phyloP scores from a whole-genome alignment of 2,888 invertebrate genomes.

The Cataglyphis cursor region DNA sequence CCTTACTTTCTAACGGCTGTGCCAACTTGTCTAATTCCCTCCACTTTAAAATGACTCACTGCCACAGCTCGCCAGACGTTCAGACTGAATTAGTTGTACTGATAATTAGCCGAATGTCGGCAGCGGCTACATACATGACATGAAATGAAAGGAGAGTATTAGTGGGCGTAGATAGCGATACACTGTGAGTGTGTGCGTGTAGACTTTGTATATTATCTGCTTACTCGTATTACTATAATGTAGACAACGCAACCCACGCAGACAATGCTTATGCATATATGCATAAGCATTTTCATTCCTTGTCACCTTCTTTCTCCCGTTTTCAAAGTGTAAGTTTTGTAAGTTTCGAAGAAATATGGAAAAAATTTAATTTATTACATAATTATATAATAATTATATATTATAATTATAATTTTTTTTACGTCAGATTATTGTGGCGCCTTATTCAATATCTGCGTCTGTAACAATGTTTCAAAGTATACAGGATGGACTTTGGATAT shows the following conservation, averaged over 20 bases:
- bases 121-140: not conserved
- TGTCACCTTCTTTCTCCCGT: constrained; percentile 45
- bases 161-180: constrained; percentile 17
- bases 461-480: not conserved
- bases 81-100: constrained; percentile 22
- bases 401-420: not conserved
- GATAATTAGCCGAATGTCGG: constrained; percentile 63
- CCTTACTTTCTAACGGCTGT: constrained; percentile 61
- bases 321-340: not conserved
- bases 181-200: constrained; percentile 22
- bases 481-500: not conserved
- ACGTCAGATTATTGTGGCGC: not conserved
- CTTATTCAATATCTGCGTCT: not conserved
- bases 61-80: constrained; percentile 56
- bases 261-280: constrained; percentile 11
- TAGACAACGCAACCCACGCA: constrained; percentile 23
- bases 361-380: not conserved
- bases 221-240: constrained; percentile 31
- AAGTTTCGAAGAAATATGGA: not conserved
- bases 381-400: not conserved
- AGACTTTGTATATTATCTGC: constrained; percentile 5
- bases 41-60: constrained; percentile 63
- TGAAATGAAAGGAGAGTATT: constrained; percentile 49
- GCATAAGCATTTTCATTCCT: not conserved
- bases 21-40: constrained; percentile 33